Evolutionary conservation across 2,797 vertebrate genomes (phyloP).

Genomic region (Alauda arvensis): DNA sequence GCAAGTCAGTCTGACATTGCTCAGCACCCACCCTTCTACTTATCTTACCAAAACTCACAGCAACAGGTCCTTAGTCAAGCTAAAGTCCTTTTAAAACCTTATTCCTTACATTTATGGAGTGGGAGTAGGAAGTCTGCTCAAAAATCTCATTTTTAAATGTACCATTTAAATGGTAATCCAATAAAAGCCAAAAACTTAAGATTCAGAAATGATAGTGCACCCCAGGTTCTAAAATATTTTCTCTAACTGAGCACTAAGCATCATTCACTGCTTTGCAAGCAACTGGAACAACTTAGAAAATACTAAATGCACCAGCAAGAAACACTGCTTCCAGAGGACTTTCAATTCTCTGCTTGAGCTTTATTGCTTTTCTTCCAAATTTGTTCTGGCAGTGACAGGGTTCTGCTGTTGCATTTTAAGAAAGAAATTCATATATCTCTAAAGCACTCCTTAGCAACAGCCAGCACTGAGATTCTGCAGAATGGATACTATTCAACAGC

Average conservation of each 20-base stretch:
- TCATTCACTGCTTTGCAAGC: not conserved
- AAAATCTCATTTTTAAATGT: not conserved
- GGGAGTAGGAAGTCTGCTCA: not conserved
- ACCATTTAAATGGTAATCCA: not conserved
- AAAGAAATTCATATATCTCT: not conserved
- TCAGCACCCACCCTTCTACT: not conserved
- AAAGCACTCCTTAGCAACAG: not conserved
- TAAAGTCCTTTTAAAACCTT: not conserved
- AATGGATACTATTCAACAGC: not conserved
- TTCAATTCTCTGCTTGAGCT: not conserved
- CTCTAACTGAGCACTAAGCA: not conserved
- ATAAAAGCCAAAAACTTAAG: not conserved
- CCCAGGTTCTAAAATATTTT: not conserved
- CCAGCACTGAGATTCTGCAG: not conserved
- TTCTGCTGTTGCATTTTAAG: not conserved
- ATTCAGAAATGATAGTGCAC: not conserved
- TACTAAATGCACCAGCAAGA: not conserved
- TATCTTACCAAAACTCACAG: not conserved
- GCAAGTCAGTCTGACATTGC: not conserved
- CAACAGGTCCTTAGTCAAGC: not conserved
- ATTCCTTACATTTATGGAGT: not conserved
- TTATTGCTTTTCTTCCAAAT: not conserved
- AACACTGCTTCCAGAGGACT: not conserved
- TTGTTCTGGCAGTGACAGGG: not conserved
- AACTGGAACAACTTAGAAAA: not conserved